Conservation (phyloP, 2,113 vertebrate species). For the Mobula birostris region DNA sequence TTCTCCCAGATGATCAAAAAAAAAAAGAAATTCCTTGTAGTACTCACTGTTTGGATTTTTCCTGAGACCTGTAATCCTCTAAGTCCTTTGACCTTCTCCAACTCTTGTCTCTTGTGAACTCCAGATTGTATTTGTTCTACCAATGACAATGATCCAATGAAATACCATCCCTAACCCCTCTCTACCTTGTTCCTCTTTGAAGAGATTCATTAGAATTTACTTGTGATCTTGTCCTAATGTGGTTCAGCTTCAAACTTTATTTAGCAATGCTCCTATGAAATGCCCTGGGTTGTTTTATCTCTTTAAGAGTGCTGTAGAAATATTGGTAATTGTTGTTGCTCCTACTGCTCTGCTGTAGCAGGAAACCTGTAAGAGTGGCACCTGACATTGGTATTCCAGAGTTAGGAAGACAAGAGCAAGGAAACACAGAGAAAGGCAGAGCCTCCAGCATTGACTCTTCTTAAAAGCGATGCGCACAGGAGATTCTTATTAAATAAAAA, state of each 20-base stretch:
- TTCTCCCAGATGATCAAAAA: not conserved
- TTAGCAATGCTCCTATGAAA: not conserved
- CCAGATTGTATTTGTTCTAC: not conserved
- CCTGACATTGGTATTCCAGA: not conserved
- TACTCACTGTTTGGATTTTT: not conserved
- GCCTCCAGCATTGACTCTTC: not conserved
- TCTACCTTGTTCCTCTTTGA: too few relatives aligned
- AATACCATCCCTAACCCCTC: not conserved
- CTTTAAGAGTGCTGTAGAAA: not conserved
- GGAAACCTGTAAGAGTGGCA: not conserved
- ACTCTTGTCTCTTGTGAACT: not conserved
- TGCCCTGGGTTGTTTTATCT: not conserved
- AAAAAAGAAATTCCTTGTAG: not conserved
- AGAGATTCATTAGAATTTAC: too few relatives aligned
- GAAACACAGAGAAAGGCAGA: not conserved
- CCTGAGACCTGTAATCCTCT: not conserved
- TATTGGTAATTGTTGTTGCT: not conserved
- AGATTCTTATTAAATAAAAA: not conserved
- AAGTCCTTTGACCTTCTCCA: not conserved
- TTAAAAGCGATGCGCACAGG: not conserved
- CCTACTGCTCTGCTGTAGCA: not conserved
- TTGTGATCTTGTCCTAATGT: not conserved
- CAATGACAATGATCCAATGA: not conserved
- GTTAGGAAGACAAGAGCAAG: too few relatives aligned
- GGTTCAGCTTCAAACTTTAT: not conserved